Conservation (phyloP, 2,797 vertebrate species). For the Pristis pectinata region DNA sequence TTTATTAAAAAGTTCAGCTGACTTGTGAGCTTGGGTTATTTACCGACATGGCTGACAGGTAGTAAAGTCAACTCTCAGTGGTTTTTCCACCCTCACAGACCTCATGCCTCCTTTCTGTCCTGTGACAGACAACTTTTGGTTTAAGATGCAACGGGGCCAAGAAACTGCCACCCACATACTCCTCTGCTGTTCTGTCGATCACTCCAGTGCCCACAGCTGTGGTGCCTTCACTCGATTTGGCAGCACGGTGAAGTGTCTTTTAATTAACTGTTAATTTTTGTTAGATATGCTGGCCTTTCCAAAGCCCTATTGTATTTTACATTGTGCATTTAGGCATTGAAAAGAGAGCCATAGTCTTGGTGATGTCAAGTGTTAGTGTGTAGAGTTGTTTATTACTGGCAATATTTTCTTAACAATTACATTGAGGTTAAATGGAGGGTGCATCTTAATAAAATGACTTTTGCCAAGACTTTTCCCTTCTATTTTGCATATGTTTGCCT, state of each 20-base stretch:
- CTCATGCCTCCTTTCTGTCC: background rate
- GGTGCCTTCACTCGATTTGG: slow-evolving; percentile 53
- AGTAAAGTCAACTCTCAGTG: background rate
- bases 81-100: background rate
- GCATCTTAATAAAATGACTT: background rate
- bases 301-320: slow-evolving; percentile 37
- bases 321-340: slow-evolving; percentile 41
- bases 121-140: background rate
- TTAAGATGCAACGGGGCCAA: slow-evolving; percentile 13
- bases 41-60: background rate
- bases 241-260: slow-evolving; percentile 66
- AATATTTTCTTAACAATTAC: background rate
- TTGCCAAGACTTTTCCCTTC: background rate
- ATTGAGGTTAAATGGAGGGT: background rate
- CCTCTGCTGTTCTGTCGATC: background rate
- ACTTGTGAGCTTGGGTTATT: background rate
- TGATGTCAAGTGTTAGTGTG: background rate
- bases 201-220: slow-evolving; percentile 45
- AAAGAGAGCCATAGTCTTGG: background rate
- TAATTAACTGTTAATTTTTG: slow-evolving; percentile 60
- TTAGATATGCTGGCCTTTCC: slow-evolving; percentile 50
- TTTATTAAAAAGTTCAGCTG: background rate
- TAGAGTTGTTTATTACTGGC: background rate
- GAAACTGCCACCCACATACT: background rate
- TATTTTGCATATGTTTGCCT: slow-evolving; percentile 1